Conservation (phyloP, 2,888 invertebrate genomes). For the Spisula solida region DNA sequence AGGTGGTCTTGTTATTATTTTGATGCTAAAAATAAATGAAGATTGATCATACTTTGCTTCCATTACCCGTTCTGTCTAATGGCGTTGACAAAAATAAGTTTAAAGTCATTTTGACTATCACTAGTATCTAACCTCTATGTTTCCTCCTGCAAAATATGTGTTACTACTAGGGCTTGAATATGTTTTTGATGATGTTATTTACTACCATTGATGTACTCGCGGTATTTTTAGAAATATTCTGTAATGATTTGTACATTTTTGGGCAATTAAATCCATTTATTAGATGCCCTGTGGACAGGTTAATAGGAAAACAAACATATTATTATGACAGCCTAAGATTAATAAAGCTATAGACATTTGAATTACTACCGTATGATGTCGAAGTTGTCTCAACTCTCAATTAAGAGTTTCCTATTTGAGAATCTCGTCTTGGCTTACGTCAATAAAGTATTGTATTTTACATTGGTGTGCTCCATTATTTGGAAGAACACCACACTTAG, state of each 20-base stretch:
- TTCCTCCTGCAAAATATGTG: too few species aligned
- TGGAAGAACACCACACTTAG: neutral
- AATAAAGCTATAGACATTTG: constrained; percentile 14
- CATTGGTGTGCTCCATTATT: neutral
- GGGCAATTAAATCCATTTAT: constrained; percentile 19
- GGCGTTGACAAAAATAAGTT: too few species aligned
- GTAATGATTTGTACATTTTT: neutral
- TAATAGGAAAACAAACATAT: neutral
- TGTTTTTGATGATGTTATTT: neutral
- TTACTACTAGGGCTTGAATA: too few species aligned
- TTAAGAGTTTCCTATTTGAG: neutral
- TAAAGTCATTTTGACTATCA: too few species aligned
- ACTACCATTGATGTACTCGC: neutral
- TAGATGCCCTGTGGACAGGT: constrained; percentile 1
- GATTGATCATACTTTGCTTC: too few species aligned
- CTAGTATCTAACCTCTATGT: too few species aligned
- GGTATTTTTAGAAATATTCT: neutral
- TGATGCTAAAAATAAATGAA: too few species aligned
- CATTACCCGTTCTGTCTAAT: too few species aligned
- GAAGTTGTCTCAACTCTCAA: neutral
- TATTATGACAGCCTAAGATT: neutral
- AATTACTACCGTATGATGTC: constrained; percentile 8
- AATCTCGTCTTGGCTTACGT: neutral
- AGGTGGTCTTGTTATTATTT: too few species aligned
- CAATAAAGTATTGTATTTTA: constrained; percentile 22